Base-by-base conservation (phyloP, 2,888 invertebrate species). In the Temnothorax ravouxi region DNA sequence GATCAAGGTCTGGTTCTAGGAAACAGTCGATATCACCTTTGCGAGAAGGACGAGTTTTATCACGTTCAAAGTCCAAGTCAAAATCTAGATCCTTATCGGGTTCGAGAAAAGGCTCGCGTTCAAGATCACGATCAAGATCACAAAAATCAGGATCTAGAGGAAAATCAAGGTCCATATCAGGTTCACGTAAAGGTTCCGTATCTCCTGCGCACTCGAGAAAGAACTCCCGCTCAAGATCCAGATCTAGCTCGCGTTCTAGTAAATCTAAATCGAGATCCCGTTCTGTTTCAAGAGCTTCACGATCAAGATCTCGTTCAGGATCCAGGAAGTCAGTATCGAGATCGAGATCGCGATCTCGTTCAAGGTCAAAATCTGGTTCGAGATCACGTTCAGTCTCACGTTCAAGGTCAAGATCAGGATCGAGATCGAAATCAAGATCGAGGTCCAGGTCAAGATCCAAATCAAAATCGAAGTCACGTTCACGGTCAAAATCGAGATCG, bases 211-310 rank as follows among this genome's bases (percentile, higher is more conserved):
- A 86, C 3, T 89, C 89, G 8, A 77, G 82, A 38, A 86, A 83
- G 52, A 34, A 85, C 47, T 85, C 91, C 4, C 80, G 86, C n/a
- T 87, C 84, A 11, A 76, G 87, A 13, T 72, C 71, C 8, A 38
- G 38, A 71, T n/a, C 86, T 3, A 56, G 38, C 18, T 79, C 5
- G 77, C 72, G 59, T 25, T 89, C 89, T 15, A 88, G 89, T 74
- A 85, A 87, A 61, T 95, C 95, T 8, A 95, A 94, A 85, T 95
- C 92, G 4, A 71, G 87, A 41, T 96, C 96, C 11, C 86, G 91
- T 54, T 52, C 66, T 0, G n/a, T 38, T 66, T 77, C 76, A 41
- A 72, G 56, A 56, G 72, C 72, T 29, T 77, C 79, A 3, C 71
- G 79, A 11, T 92, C 93, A 2, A 89, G 91, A 66, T 94, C 94